Evolutionary conservation across 2,113 vertebrate genomes (phyloP).

Genomic region (Nannobrachium achirus): DNA sequence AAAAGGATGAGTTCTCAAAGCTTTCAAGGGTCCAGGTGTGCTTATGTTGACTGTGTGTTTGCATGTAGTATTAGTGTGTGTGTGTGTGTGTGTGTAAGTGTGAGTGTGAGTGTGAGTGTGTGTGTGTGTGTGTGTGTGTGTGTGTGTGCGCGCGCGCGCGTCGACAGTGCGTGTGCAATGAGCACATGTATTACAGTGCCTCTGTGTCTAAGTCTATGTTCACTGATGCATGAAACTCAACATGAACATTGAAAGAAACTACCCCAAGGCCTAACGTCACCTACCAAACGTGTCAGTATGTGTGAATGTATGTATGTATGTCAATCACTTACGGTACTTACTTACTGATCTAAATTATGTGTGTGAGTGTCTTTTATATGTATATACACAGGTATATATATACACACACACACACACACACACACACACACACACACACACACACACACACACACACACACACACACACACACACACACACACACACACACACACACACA

Average conservation of each 20-base stretch:
- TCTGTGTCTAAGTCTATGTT: constrained; percentile 11
- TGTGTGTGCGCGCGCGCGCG: neutral
- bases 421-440: too few species aligned
- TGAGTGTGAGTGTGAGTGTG: constrained; percentile 10
- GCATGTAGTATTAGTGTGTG: constrained; percentile 46
- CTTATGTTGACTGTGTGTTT: constrained; percentile 54
- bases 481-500: too few species aligned
- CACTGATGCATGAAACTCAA: constrained; percentile 43
- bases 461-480: too few species aligned
- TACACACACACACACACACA: too few species aligned
- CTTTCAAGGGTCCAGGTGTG: neutral
- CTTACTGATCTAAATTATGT: too few species aligned
- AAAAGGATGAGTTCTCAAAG: constrained; percentile 51
- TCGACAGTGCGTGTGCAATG: too few species aligned
- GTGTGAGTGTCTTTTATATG: too few species aligned
- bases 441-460: too few species aligned
- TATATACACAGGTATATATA: too few species aligned
- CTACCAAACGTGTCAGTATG: neutral
- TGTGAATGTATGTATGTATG: constrained; percentile 9
- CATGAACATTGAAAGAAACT: constrained; percentile 61
- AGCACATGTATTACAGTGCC: too few species aligned
- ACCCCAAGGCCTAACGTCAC: constrained; percentile 35
- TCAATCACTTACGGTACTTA: too few species aligned
- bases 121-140: constrained; percentile 13
- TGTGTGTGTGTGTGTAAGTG: constrained; percentile 22